These are phyloP conservation scores for Equus quagga DNA, from an alignment of 2,113 vertebrate species.

Conservation along the genomic window DNA sequence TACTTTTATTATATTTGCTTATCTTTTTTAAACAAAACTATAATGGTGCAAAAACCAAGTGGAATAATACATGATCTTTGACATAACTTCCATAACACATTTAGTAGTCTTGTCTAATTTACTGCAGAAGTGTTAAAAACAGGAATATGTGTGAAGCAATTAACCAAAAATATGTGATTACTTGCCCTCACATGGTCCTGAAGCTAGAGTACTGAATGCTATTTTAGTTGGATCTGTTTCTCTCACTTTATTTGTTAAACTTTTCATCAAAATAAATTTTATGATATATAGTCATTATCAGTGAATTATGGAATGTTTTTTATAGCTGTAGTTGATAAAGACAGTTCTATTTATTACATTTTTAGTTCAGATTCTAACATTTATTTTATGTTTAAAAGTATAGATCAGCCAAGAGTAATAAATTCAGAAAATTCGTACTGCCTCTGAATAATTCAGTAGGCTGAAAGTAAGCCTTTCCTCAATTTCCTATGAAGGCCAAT, in stretches of 20 bases:
- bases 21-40: conserved; percentile 43
- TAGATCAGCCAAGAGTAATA: conserved; percentile 82
- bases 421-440: conserved; percentile 80
- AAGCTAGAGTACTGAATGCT: conserved; percentile 67
- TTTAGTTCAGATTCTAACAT: conserved; percentile 79
- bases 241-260: conserved; percentile 82
- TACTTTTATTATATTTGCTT: conserved; percentile 67
- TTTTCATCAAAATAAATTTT: conserved; percentile 81
- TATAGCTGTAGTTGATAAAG: conserved; percentile 78
- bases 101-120: conserved; percentile 81
- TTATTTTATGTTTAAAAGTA: conserved; percentile 83
- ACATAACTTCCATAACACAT: conserved; percentile 74
- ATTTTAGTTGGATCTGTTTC: conserved; percentile 75
- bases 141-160: conserved; percentile 84
- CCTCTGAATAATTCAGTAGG: conserved; percentile 84
- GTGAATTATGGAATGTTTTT: conserved; percentile 83
- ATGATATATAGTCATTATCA: conserved; percentile 60
- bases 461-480: conserved; percentile 81
- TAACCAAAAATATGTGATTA: conserved; percentile 84
- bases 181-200: conserved; percentile 72
- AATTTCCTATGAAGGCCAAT: conserved; percentile 75
- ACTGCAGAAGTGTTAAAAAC: conserved; percentile 77
- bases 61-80: conserved; percentile 77
- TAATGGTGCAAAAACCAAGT: conserved; percentile 20
- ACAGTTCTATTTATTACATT: conserved; percentile 80